Base-by-base conservation (phyloP, 2,888 invertebrate genomes). In the Celastrina argiolus region DNA sequence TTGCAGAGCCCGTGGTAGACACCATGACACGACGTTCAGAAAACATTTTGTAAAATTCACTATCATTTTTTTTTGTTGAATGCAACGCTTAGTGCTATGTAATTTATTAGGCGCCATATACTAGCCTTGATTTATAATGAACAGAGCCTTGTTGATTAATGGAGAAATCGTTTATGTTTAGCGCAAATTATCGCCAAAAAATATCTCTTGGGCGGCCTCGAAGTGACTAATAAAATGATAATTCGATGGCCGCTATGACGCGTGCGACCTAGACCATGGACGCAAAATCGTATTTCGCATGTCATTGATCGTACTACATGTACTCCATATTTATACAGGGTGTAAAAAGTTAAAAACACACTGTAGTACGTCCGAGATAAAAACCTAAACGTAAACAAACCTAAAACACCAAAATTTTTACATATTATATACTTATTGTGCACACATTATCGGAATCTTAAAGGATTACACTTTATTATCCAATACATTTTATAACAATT, bases 231-330 rank as follows among this genome's bases (percentile, higher is more conserved):
- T 51, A 22, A 5, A 51, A 51, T 59, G 34, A 58, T 58, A 58
- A 58, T 31, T 58, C 56, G 56, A 28, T 31, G 58, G 58, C 58
- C 58, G 16, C 58, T 59, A 18, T 59, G 34, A 34, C 59, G 34
- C 59, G 31, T 7, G 16, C 34, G 59, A 59, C 59, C 59, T 59
- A 59, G 59, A 59, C 59, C 59, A 59, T 59, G 31, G 51, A 22
- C 51, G 51, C 51, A 51, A 51, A 51, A 51, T 18, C 51, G 22
- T 51, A 12, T 22, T 51, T 26, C 12, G 51, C 51, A 51, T 51
- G 51, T 51, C 51, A 51, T 51, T 51, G 45, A 45, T 45, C 16
- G 22, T 12, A 51, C 51, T 26, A 16, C 18, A 51, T 26, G 10
- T 51, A 36, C n/a, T n/a, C n/a, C n/a, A n/a, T n/a, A n/a, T n/a